A percentile compares a stretch with the other conserved stretches of the same genome.
phyloP scores from a whole-genome alignment of 1,140 invertebrate species.

The Drosophila kohkoa region DNA sequence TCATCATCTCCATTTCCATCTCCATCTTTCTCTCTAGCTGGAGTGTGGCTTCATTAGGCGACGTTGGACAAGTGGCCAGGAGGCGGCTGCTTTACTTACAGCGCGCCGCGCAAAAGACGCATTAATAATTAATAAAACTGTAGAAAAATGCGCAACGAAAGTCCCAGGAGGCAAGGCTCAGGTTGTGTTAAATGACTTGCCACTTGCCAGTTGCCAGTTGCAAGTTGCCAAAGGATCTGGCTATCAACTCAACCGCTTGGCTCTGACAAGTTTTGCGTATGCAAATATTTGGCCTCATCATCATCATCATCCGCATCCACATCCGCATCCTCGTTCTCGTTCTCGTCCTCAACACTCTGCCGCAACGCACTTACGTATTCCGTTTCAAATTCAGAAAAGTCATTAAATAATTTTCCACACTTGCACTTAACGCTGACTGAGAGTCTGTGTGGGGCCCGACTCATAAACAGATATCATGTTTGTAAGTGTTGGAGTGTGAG shows the following conservation, averaged over 20 bases:
- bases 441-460: conserved; percentile 2
- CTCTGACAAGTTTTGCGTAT: conserved; percentile 64
- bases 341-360: conserved; percentile 27
- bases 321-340: too few relatives aligned
- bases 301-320: conserved; percentile 14
- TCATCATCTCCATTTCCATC: background rate
- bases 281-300: conserved; percentile 75
- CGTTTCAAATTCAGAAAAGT: conserved; percentile 83
- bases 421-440: conserved; percentile 72
- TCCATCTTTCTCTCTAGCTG: conserved; percentile 9
- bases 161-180: conserved; percentile 31
- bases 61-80: conserved; percentile 46
- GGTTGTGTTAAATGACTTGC: conserved; percentile 56
- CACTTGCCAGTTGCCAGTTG: conserved; percentile 54
- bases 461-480: conserved; percentile 53
- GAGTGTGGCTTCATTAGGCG: conserved; percentile 75
- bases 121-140: conserved; percentile 80
- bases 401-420: conserved; percentile 84
- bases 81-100: conserved; percentile 9
- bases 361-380: conserved; percentile 77
- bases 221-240: conserved; percentile 37
- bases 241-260: conserved; percentile 47
- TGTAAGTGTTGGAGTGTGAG: conserved; percentile 37
- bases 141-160: conserved; percentile 42
- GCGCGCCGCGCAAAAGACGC: conserved; percentile 67